A percentile compares a stretch with the other conserved stretches of the same genome.
phyloP scores from a whole-genome alignment of 1,140 invertebrate species.

The Dreissena polymorpha region DNA sequence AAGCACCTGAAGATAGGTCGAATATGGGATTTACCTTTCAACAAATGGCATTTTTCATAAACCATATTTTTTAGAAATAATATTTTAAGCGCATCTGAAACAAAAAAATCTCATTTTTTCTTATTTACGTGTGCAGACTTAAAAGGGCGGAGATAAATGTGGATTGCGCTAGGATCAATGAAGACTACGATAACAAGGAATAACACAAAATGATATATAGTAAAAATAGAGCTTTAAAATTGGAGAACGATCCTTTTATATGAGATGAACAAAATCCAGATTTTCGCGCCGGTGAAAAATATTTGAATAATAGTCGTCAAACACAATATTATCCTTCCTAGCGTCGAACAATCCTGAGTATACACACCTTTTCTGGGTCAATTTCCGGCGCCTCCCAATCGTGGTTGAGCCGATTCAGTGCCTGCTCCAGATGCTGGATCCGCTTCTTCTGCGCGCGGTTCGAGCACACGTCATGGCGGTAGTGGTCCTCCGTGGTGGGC shows the following conservation, averaged over 20 bases:
- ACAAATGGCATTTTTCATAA: no score
- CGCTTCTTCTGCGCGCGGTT: constrained; percentile 49
- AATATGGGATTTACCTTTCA: no score
- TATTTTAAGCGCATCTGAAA: no score
- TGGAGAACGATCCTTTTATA: not conserved
- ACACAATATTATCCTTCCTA: not conserved
- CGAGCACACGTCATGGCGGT: not conserved
- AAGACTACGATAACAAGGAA: no score
- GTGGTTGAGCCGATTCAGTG: constrained; percentile 36
- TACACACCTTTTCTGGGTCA: constrained; percentile 19
- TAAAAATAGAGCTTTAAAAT: no score
- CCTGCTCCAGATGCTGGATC: constrained; percentile 49
- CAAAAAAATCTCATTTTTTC: no score
- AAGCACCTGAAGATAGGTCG: constrained; percentile 54
- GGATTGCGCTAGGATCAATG: no score
- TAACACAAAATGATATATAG: no score
- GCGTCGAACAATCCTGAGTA: not conserved
- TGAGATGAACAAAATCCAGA: not conserved
- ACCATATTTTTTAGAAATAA: no score
- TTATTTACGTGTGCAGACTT: no score
- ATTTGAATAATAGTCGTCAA: no score
- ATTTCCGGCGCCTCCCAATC: not conserved
- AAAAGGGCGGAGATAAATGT: no score
- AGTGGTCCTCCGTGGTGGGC: constrained; percentile 18
- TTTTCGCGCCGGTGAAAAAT: not conserved